phyloP scores from a whole-genome alignment of 2,888 invertebrate genomes.

The Mimumesa dahlbomi region DNA sequence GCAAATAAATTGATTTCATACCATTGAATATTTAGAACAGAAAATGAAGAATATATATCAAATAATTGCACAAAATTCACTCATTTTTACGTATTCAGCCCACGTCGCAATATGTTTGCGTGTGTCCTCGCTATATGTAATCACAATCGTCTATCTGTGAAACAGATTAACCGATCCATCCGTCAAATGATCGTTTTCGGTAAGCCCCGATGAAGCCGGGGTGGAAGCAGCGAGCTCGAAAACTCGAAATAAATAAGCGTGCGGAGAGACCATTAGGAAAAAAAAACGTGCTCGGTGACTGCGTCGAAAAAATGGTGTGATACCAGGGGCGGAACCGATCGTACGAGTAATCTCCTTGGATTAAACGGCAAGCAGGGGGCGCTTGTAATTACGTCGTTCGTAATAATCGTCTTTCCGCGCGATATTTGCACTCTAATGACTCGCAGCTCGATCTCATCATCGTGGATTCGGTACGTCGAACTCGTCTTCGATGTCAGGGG shows the following conservation, averaged over 20 bases:
- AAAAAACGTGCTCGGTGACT: not conserved
- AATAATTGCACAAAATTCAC: too few species aligned
- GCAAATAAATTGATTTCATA: too few species aligned
- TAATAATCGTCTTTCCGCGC: slow-evolving; percentile 32
- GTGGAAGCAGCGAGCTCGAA: too few species aligned
- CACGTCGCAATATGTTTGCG: too few species aligned
- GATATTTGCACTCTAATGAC: slow-evolving; percentile 46
- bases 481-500: not conserved
- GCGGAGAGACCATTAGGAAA: slow-evolving; percentile 5
- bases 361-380: slow-evolving; percentile 29
- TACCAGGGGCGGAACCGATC: slow-evolving; percentile 14
- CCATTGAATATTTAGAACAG: too few species aligned
- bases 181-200: too few species aligned
- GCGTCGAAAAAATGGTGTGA: slow-evolving; percentile 5
- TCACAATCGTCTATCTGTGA: too few species aligned
- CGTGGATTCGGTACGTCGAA: not conserved
- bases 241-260: not conserved
- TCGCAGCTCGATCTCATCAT: slow-evolving; percentile 34
- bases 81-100: too few species aligned
- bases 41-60: too few species aligned
- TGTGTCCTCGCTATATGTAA: too few species aligned
- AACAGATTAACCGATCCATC: too few species aligned
- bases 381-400: slow-evolving; percentile 38
- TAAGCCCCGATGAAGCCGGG: too few species aligned
- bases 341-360: slow-evolving; percentile 11